phyloP scores from a whole-genome alignment of 1,140 invertebrate species.

The Aphelinus certus region DNA sequence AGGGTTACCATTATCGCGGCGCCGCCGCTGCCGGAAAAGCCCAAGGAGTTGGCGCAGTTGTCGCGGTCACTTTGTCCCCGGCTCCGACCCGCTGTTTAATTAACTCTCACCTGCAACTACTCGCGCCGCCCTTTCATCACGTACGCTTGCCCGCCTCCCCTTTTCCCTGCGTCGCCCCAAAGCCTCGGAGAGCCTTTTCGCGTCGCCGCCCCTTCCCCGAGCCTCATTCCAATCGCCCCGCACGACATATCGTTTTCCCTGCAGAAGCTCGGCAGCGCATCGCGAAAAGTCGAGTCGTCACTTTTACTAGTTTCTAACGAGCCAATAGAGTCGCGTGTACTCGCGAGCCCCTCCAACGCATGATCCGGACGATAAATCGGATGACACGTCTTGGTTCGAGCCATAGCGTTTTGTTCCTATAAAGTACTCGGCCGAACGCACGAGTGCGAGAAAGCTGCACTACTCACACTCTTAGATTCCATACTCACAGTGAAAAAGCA shows the following conservation, averaged over 20 bases:
- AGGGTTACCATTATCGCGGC: slow-evolving; percentile 23
- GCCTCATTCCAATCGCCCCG: too few relatives aligned
- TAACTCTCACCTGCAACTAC: slow-evolving; percentile 63
- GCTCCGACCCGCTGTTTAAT: slow-evolving; percentile 61
- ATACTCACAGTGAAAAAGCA: too few relatives aligned
- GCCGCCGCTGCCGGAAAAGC: neutral
- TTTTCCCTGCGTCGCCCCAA: slow-evolving; percentile 5
- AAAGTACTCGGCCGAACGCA: too few relatives aligned
- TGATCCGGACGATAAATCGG: too few relatives aligned
- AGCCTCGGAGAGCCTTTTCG: too few relatives aligned
- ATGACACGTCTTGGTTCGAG: too few relatives aligned
- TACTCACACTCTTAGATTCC: too few relatives aligned
- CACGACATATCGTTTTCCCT: too few relatives aligned
- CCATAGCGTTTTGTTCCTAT: too few relatives aligned
- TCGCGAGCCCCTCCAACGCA: neutral
- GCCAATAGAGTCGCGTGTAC: neutral
- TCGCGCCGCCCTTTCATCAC: slow-evolving; percentile 32
- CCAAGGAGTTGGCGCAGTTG: slow-evolving; percentile 46
- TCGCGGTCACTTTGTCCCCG: slow-evolving; percentile 67
- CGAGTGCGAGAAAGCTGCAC: too few relatives aligned
- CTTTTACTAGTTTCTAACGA: neutral
- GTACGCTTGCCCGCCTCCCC: neutral
- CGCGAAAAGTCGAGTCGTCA: neutral
- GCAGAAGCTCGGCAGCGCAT: neutral
- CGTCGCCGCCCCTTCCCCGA: too few relatives aligned